Evolutionary conservation across 2,113 vertebrate genomes (phyloP).

Genomic region (Phylloscopus trochilus): DNA sequence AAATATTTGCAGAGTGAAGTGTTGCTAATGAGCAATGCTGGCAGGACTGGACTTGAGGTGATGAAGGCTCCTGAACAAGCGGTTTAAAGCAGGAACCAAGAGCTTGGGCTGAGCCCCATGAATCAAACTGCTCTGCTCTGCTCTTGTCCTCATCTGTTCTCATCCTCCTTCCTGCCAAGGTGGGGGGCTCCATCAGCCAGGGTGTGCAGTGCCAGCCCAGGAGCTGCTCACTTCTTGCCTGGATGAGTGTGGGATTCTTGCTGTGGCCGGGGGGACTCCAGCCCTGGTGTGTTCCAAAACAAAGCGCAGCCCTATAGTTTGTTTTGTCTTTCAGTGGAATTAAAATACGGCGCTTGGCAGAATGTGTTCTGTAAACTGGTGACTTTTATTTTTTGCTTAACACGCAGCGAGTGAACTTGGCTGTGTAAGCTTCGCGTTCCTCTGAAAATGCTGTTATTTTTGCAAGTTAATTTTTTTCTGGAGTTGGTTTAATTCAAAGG

Average conservation of each 20-base stretch:
- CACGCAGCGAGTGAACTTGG: not conserved
- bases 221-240: not conserved
- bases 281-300: slow-evolving; percentile 16
- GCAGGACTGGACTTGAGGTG: not conserved
- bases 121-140: not conserved
- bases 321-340: slow-evolving; percentile 43
- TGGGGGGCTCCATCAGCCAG: rapidly evolving
- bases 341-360: not conserved
- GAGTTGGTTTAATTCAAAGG: slow-evolving; percentile 28
- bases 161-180: not conserved
- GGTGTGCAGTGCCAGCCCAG: not conserved
- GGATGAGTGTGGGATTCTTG: not conserved
- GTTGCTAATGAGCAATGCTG: slow-evolving; percentile 40
- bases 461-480: slow-evolving; percentile 24
- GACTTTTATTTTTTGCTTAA: not conserved
- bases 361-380: not conserved
- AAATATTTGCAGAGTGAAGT: slow-evolving; percentile 51
- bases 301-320: not conserved
- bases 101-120: not conserved
- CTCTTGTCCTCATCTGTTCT: not conserved
- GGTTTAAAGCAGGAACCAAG: not conserved
- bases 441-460: slow-evolving; percentile 13
- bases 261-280: not conserved
- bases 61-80: not conserved
- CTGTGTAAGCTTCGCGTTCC: not conserved